phyloP scores from a whole-genome alignment of 1,140 invertebrate species.

The Coelopa frigida region DNA sequence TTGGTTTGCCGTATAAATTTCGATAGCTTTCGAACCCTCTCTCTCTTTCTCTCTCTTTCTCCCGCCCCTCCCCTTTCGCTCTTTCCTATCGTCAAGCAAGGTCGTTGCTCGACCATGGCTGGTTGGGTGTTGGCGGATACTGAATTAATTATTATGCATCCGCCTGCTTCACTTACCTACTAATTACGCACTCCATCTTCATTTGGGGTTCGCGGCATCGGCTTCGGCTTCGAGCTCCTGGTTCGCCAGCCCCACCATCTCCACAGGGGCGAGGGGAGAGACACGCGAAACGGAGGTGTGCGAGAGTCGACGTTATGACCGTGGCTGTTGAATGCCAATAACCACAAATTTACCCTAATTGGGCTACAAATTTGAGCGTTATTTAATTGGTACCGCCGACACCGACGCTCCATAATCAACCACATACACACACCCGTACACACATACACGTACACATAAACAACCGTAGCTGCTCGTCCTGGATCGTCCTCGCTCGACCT shows the following conservation, averaged over 20 bases:
- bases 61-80: no score
- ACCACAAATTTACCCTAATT: slow-evolving; percentile 9
- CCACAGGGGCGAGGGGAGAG: not conserved
- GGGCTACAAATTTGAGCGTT: slow-evolving; percentile 10
- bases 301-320: slow-evolving; percentile 2
- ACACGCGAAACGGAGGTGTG: not conserved
- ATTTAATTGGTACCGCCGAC: slow-evolving; percentile 9
- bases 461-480: not conserved
- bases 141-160: slow-evolving; percentile 10
- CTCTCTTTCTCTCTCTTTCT: no score
- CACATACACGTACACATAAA: not conserved
- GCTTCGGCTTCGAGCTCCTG: not conserved
- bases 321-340: slow-evolving; percentile 9
- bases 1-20: no score
- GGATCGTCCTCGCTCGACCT: no score
- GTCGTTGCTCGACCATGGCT: no score
- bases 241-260: not conserved
- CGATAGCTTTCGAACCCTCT: no score
- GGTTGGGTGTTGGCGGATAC: no score
- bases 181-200: slow-evolving; percentile 8
- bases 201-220: slow-evolving; percentile 1
- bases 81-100: no score
- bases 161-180: not conserved
- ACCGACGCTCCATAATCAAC: slow-evolving; percentile 6
- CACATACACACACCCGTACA: not conserved